These are phyloP conservation scores for Chloropsis cyanopogon DNA, from an alignment of 2,113 vertebrate genomes.

Conservation along the genomic window DNA sequence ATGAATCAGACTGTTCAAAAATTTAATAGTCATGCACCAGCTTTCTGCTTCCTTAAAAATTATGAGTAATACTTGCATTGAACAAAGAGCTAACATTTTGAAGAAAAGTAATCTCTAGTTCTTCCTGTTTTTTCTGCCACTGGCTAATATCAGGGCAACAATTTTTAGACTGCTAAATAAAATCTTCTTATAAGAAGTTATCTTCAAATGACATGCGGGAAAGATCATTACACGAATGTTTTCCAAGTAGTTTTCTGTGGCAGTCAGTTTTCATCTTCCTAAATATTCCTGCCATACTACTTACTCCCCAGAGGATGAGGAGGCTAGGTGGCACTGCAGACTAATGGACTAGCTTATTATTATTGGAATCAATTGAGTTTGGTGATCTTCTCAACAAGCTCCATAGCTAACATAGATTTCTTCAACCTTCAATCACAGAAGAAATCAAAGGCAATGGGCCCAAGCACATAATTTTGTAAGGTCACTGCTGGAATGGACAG, in stretches of 20 bases:
- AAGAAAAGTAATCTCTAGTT: background rate
- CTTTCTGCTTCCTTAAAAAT: slow-evolving; percentile 20
- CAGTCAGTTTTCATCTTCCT: background rate
- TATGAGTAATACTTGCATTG: background rate
- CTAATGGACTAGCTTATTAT: background rate
- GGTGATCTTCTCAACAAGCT: background rate
- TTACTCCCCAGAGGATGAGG: background rate
- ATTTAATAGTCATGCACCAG: slow-evolving; percentile 16
- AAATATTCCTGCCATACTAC: background rate
- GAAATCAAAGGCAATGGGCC: background rate
- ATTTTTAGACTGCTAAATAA: background rate
- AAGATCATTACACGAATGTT: background rate
- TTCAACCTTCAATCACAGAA: background rate
- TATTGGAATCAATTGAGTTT: background rate
- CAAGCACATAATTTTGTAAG: background rate
- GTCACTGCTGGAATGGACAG: background rate
- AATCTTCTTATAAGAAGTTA: background rate
- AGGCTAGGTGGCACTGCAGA: slow-evolving; percentile 60
- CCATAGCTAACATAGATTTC: background rate
- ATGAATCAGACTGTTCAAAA: slow-evolving; percentile 49
- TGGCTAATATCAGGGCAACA: background rate
- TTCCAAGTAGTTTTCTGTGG: background rate
- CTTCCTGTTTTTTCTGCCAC: background rate
- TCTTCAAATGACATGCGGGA: background rate
- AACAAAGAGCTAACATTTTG: background rate